Conservation (phyloP, 2,113 vertebrate species). For the Syngnathus scovelli region DNA sequence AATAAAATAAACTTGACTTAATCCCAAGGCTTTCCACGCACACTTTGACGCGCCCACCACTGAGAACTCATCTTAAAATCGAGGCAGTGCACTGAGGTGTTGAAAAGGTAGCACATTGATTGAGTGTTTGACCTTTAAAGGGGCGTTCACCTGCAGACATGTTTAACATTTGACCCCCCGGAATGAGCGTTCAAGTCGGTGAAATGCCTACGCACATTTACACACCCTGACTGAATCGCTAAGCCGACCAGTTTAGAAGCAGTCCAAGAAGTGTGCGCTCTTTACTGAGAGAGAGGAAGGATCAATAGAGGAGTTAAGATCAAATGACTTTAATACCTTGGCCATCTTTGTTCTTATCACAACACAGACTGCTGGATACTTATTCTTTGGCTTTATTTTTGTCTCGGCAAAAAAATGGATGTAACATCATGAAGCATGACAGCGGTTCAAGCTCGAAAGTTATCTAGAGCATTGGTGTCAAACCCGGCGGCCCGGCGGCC, state of each 20-base stretch:
- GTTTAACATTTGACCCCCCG: constrained; percentile 35
- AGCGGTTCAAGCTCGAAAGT: too few species aligned
- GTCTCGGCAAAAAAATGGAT: not conserved
- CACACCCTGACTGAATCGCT: not conserved
- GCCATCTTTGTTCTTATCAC: constrained; percentile 41
- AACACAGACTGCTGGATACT: constrained; percentile 25
- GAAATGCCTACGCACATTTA: constrained; percentile 1
- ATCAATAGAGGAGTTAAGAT: constrained; percentile 51
- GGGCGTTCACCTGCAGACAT: constrained; percentile 19
- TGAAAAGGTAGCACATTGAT: constrained; percentile 30
- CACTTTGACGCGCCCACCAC: constrained; percentile 5
- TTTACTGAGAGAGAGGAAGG: constrained; percentile 31
- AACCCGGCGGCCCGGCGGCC: too few species aligned
- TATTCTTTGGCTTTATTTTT: constrained; percentile 12
- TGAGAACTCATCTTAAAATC: constrained; percentile 3
- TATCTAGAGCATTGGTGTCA: too few species aligned
- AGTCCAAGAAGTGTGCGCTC: constrained; percentile 9
- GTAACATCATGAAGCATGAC: too few species aligned
- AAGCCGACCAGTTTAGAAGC: not conserved
- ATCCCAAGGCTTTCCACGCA: not conserved
- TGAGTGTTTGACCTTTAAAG: constrained; percentile 31
- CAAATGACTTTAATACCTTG: constrained; percentile 28
- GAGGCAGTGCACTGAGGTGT: constrained; percentile 14
- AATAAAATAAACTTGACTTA: too few species aligned
- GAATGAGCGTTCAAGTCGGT: constrained; percentile 7